Evolutionary conservation across 2,888 invertebrate species (phyloP).

Genomic region (Spodoptera littoralis): DNA sequence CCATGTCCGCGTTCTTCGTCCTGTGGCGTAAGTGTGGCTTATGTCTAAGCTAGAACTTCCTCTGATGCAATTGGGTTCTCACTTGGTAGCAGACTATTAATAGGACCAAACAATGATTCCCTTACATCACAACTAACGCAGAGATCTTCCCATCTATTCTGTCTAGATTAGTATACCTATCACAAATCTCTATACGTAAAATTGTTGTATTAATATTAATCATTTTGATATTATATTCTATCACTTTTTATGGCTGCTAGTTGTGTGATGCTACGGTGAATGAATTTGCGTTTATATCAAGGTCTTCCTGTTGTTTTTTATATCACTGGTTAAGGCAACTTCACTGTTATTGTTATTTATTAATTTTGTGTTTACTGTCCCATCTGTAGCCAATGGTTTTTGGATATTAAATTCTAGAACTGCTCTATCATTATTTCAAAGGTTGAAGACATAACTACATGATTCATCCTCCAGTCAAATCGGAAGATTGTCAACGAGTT

Average conservation of each 20-base stretch:
- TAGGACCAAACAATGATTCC: constrained; percentile 67
- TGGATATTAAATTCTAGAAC: too few species aligned
- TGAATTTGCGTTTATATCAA: constrained; percentile 39
- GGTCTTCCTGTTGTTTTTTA: neutral
- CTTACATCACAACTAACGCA: constrained; percentile 55
- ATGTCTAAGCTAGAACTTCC: constrained; percentile 14
- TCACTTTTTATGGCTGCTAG: constrained; percentile 64
- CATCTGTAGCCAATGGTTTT: too few species aligned
- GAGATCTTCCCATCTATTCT: constrained; percentile 54
- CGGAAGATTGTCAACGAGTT: neutral
- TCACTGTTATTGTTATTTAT: constrained; percentile 1
- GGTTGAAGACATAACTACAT: too few species aligned
- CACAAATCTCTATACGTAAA: constrained; percentile 75
- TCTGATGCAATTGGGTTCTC: constrained; percentile 43
- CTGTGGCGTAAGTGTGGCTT: constrained; percentile 19
- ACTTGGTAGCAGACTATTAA: constrained; percentile 56
- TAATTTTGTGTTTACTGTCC: neutral
- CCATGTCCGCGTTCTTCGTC: constrained; percentile 23
- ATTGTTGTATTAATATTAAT: constrained; percentile 69
- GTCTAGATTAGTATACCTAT: constrained; percentile 59
- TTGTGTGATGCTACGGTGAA: constrained; percentile 57
- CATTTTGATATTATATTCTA: constrained; percentile 67
- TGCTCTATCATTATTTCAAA: too few species aligned
- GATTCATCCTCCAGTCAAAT: too few species aligned
- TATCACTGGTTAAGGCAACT: neutral